phyloP scores from a whole-genome alignment of 2,797 vertebrate species.

The Picus viridis region DNA sequence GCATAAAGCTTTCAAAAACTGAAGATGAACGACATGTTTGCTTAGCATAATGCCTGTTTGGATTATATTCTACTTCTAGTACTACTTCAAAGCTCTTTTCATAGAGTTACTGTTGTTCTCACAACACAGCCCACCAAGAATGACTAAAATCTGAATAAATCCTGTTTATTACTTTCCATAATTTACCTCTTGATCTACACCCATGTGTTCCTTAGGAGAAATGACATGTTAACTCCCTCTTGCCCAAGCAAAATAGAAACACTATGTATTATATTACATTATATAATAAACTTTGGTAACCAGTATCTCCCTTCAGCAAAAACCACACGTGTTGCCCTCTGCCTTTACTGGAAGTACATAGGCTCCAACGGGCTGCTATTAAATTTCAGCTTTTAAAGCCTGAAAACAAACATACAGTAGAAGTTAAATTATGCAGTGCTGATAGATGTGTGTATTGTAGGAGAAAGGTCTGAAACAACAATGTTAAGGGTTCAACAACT shows the following conservation, averaged over 20 bases:
- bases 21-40: not conserved
- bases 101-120: not conserved
- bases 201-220: not conserved
- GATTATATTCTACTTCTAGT: not conserved
- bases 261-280: not conserved
- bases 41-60: not conserved
- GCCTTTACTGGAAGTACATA: not conserved
- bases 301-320: constrained; percentile 6
- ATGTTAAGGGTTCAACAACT: not conserved
- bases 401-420: not conserved
- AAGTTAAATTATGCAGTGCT: constrained; percentile 4
- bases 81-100: not conserved
- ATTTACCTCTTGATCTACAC: constrained; percentile 4
- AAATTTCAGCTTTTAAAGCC: constrained; percentile 50
- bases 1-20: not conserved
- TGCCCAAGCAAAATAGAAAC: not conserved
- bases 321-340: not conserved
- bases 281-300: constrained; percentile 17
- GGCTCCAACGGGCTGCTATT: constrained; percentile 4
- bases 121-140: not conserved
- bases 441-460: not conserved
- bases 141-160: not conserved
- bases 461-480: not conserved
- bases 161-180: not conserved
- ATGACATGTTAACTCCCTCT: not conserved